Base-by-base conservation (phyloP, 2,888 invertebrate genomes). In the Hemaris fuciformis region DNA sequence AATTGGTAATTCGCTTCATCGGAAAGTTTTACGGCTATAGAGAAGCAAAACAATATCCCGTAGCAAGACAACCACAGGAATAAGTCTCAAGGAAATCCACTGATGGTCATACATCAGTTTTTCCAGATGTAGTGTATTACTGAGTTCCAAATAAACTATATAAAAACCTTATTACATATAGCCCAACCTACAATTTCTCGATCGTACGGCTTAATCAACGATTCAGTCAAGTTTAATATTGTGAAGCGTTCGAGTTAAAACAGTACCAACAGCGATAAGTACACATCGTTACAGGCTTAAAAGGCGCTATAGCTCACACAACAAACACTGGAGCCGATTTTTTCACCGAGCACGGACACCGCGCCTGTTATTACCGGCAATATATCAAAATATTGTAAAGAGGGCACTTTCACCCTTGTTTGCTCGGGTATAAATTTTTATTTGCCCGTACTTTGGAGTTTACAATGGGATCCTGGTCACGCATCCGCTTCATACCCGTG, bases 311-410 rank as follows among this genome's bases (percentile, higher is more conserved):
- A 73, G 78, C 72, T 73, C 67, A 73, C 64, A 73, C 78, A 75
- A 80, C 73, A 88, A 90, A 91, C 85, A 86, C 75, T 71, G 68
- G 70, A 78, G 80, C 83, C 85, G 89, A 90, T 91, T 91, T 89
- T 82, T 77, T 79, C 81, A 87, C 79, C 81, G 77, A 72, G 77
- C 76, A 68, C 69, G 72, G 72, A 74, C 73, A 70, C 76, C 77
- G 57, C 74, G 72, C 64, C 86, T 87, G 82, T 90, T 91, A 92
- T 91, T 92, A 92, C 65, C 74, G 80, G 84, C 81, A 85, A 91
- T 91, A 91, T 87, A 91, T 92, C 91, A 91, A 86, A 89, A 88
- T 85, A 88, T 85, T 85, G 81, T 84, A 81, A 81, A 84, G 79
- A 71, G 83, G 84, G 85, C 84, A 84, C 86, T 88, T 86, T 81